Evolutionary conservation across 2,797 vertebrate species (phyloP).

Genomic region (Gymnopithys bicolor): DNA sequence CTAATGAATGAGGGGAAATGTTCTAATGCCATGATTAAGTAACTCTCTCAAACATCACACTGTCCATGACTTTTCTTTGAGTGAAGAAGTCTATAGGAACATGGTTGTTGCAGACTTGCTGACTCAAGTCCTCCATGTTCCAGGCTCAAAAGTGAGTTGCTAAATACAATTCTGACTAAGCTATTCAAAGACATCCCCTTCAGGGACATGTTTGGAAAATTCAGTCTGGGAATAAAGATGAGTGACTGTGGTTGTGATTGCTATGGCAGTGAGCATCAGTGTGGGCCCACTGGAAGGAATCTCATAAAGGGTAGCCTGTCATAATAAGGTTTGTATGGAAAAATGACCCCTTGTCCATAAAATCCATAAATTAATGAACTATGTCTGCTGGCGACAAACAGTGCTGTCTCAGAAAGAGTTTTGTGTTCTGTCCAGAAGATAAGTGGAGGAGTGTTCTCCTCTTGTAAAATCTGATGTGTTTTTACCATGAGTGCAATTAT

Average conservation of each 20-base stretch:
- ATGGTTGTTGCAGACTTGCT: not conserved
- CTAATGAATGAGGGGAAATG: constrained; percentile 37
- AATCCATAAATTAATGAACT: not conserved
- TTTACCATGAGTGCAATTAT: not conserved
- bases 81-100: not conserved
- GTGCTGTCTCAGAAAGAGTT: not conserved
- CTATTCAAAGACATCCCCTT: not conserved
- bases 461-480: not conserved
- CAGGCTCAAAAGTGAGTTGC: constrained; percentile 8
- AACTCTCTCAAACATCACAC: not conserved
- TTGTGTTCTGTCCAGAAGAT: not conserved
- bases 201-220: not conserved
- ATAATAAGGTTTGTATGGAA: not conserved
- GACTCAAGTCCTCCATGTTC: not conserved
- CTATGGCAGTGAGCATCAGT: not conserved
- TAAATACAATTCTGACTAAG: constrained; percentile 19
- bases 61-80: not conserved
- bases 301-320: not conserved
- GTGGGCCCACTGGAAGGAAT: not conserved
- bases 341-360: not conserved
- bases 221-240: not conserved
- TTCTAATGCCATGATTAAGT: constrained; percentile 15
- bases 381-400: not conserved
- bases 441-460: not conserved
- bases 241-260: constrained; percentile 8